Base-by-base conservation (phyloP, 1,140 invertebrate genomes). In the Pachypsylla venusta region DNA sequence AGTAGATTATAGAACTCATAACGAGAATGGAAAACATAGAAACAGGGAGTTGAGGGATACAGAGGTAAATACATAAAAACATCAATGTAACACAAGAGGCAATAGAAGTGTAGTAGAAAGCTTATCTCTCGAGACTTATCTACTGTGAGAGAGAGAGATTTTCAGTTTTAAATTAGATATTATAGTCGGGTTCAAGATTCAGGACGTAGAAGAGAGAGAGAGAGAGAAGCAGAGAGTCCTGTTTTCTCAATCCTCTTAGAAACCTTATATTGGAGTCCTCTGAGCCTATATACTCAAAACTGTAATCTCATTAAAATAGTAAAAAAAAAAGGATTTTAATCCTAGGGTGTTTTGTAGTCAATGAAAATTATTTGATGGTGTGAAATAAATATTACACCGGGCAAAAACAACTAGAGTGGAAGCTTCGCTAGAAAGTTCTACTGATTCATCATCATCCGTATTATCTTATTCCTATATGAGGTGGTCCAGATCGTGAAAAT, bases 231-330 rank as follows among this genome's bases (percentile, higher is more conserved):
- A 35, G 30, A 35, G 30, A 35, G 30, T 48, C 42, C 5, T 48
- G 4, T 48, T 5, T 48, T 48, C 42, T 5, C 42, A 48, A 48
- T 48, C 42, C 42, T 48, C 42, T 48, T 48, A 48, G 42, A 48
- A 48, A 48, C 42, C 42, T 48, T 48, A 48, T n/a, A n/a, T 10
- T 48, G 22, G 22, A 48, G 16, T n/a, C n/a, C n/a, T n/a, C n/a
- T 48, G 42, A 48, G 42, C 42, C 42, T n/a, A 19, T 48, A 5
- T 48, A 16, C 16, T 12, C 30, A 48, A 48, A 48, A 5, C 42
- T 48, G 4, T 48, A 48, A 48, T 48, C 42, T 48, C 42, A 48
- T 48, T 48, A 48, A 48, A 5, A 48, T 48, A 35, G 30, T 48
- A 3, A 19, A 22, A 48, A n/a, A 7, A 22, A 48, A 48, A 19